Percentiles rank a stretch among this genome's conserved stretches.
Evolutionary conservation across 1,140 invertebrate genomes (phyloP).

Genomic region (Charaxes varanes): DNA sequence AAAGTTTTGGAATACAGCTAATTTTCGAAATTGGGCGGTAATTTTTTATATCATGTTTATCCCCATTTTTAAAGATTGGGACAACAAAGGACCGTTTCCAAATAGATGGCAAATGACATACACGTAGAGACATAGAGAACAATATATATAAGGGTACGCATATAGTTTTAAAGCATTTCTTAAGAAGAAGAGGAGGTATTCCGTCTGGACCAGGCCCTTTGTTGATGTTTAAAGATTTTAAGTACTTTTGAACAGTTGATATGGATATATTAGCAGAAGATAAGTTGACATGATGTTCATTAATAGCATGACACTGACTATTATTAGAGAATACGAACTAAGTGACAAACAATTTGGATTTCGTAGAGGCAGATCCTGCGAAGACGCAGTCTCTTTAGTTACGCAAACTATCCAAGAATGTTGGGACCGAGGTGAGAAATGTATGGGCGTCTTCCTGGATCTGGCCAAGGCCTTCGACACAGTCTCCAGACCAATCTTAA

Average conservation of each 20-base stretch:
- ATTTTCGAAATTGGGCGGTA: not conserved
- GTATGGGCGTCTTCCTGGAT: too few species aligned
- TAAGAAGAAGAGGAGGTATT: conserved; percentile 2
- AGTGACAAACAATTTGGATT: too few species aligned
- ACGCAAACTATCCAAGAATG: too few species aligned
- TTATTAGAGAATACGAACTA: too few species aligned
- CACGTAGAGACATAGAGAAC: not conserved
- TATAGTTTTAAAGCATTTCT: conserved; percentile 2
- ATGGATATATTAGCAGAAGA: conserved; percentile 1
- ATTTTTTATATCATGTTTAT: too few species aligned
- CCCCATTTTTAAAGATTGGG: conserved; percentile 5
- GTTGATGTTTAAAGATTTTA: not conserved
- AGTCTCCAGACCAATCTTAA: too few species aligned
- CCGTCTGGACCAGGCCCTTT: not conserved
- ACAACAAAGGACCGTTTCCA: conserved; percentile 2
- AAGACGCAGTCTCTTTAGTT: too few species aligned
- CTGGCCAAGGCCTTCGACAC: too few species aligned
- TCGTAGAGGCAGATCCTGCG: too few species aligned
- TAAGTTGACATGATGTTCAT: not conserved
- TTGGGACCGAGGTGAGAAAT: too few species aligned
- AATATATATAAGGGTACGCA: too few species aligned
- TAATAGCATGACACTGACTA: not conserved
- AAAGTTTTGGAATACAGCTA: not conserved
- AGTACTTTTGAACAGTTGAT: conserved; percentile 1
- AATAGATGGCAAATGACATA: too few species aligned